Base-by-base conservation (phyloP, 2,113 vertebrate species). In the Rhabdornis inornatus region DNA sequence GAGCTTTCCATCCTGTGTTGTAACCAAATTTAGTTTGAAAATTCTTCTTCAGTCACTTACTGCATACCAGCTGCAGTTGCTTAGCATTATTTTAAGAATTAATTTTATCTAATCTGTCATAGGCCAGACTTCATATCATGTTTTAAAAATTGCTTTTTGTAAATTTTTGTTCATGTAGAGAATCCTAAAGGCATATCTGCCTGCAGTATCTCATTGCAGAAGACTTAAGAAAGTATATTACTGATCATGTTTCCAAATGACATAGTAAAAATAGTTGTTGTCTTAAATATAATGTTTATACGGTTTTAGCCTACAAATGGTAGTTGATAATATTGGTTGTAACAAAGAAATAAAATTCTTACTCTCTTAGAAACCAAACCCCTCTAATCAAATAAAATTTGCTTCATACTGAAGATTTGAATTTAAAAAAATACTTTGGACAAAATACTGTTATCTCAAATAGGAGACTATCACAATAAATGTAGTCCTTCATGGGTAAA, bases 301-400 rank as follows among this genome's bases (percentile, higher is more conserved):
- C 3, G 0, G 3, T 37, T 76, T 90, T 64, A 77, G 5, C 18
- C 16, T 35, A 52, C 3, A 56, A 13, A 10, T 1, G 1, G 6
- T 80, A 72, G 6, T 28, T 39, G 56, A 40, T 33, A 90, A 56
- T 60, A 27, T 9, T n/a, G 13, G 8, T 45, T 72, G 12, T 81
- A 69, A 39, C 4, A 77, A 47, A 83, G 24, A 79, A 59, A 56
- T 13, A 28, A 68, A 79, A 69, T 24, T 68, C 13, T 44, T 39
- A 42, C 5, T 11, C 11, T 71, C 20, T 30, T 33, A 30, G 31
- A 88, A 92, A 83, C 4, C 6, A 68, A 87, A 64, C 4, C 2
- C 2, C 4, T 45, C 28, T 37, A 83, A 49, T 71, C 19, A 71
- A 6, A 19, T 55, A 40, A 47, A 47, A 74, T 47, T 71, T 30